Evolutionary conservation across 1,140 invertebrate genomes (phyloP), one percentile per base, ranked within the genome.

Genomic region (Papilio xuthus): DNA sequence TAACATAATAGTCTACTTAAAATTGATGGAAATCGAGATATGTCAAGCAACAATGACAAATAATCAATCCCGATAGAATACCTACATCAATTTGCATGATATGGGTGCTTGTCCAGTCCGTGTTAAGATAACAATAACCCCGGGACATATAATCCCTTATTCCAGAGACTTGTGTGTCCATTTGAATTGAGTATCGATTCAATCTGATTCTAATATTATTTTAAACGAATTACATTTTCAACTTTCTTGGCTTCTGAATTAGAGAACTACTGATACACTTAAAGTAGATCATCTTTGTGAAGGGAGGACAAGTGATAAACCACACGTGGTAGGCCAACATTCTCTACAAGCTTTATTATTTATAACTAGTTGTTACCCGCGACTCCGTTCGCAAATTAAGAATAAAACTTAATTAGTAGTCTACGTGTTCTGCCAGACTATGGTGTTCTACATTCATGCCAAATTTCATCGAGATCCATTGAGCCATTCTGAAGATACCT

Each of bases 71-170:
- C 56, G 10, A 60, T 2, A 26, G 56, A 26, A 28, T 26, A 60
- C 56, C 56, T 10, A 60, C 56, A 20, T 60, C 56, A 60, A 60
- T 60, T 60, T 60, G 56, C 56, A 23, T 60, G 56, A 60, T 60
- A 60, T 60, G 56, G 56, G 60, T 67, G 13, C 50, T 67, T 67
- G 60, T 67, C 60, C 60, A 67, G 60, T 67, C 60, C 28, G 26
- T 28, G 26, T 67, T 28, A 32, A 67, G 60, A 67, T 67, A 67
- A 28, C 60, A 26, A 60, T 53, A 60, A 12, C 4, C 7, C 60
- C 13, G 60, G n/a, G 53, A 7, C 12, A 26, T 67, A 10, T 67
- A 67, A 67, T 15, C 26, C 60, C 60, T 28, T 15, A 67, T 67
- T 28, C 23, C 28, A 15, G 6, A 67, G 13, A 23, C 26, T 67